Evolutionary conservation across 2,888 invertebrate species (phyloP).

Genomic region (Lasius platythorax): DNA sequence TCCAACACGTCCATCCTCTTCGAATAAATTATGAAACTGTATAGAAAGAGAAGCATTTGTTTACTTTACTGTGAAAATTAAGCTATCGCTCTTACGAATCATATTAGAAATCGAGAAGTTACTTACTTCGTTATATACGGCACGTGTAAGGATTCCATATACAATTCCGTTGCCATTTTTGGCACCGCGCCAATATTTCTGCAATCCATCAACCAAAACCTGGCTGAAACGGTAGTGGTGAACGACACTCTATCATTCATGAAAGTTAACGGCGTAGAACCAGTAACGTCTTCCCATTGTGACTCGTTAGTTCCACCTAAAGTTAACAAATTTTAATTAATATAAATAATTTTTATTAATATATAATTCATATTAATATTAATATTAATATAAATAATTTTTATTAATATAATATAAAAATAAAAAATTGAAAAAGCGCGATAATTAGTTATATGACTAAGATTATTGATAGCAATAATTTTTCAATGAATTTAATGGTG

Average conservation of each 20-base stretch:
- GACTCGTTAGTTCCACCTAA: conserved; percentile 97
- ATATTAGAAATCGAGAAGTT: neutral
- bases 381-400: neutral
- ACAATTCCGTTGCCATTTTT: conserved; percentile 98
- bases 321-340: conserved; percentile 7
- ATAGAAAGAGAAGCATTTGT: conserved; percentile 46
- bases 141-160: conserved; percentile 92
- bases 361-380: too few species aligned
- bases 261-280: conserved; percentile 98
- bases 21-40: conserved; percentile 96
- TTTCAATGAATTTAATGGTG: neutral
- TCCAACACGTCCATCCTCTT: conserved; percentile 96
- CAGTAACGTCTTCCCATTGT: conserved; percentile 99
- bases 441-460: neutral
- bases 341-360: too few species aligned
- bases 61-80: neutral
- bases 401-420: neutral
- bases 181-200: conserved; percentile 97
- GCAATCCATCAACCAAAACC: conserved; percentile 99
- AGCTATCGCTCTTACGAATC: neutral
- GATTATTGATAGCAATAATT: neutral
- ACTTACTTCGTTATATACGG: conserved; percentile 97
- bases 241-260: conserved; percentile 99
- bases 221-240: conserved; percentile 99
- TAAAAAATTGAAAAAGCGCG: neutral